Evolutionary conservation across 2,797 vertebrate species (phyloP).

Genomic region (Lepus townsendii): DNA sequence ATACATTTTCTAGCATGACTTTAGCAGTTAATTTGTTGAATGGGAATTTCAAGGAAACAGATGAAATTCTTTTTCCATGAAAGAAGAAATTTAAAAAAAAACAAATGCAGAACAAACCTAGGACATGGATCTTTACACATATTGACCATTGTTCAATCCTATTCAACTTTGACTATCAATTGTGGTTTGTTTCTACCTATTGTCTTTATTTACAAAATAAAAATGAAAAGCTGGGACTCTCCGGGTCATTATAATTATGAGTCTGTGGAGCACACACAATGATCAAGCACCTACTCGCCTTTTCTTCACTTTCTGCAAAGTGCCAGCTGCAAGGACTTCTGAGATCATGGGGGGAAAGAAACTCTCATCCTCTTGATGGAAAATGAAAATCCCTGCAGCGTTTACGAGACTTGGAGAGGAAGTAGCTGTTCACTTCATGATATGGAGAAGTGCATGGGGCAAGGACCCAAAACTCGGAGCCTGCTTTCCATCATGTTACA

Average conservation of each 20-base stretch:
- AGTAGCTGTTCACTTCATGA: constrained; percentile 70
- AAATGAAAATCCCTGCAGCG: constrained; percentile 75
- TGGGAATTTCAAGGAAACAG: background rate
- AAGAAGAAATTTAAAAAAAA: background rate
- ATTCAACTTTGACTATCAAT: background rate
- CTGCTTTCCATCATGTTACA: constrained; percentile 81
- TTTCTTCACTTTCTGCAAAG: constrained; percentile 59
- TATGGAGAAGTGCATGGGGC: constrained; percentile 67
- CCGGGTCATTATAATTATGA: background rate
- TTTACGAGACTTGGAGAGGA: constrained; percentile 82
- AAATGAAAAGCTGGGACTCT: background rate
- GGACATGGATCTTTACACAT: background rate
- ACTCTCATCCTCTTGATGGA: constrained; percentile 71
- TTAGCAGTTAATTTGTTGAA: background rate
- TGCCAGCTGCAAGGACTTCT: constrained; percentile 71
- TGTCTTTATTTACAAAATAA: constrained; percentile 56
- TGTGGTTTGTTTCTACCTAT: constrained; percentile 28
- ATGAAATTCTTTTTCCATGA: too few relatives aligned
- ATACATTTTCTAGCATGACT: background rate
- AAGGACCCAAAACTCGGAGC: constrained; percentile 64
- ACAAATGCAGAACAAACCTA: background rate
- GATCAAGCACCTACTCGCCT: background rate
- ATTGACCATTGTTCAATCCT: background rate
- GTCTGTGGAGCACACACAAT: background rate
- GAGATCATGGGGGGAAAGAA: constrained; percentile 69